Percentiles rank a stretch among this genome's conserved stretches.
Evolutionary conservation across 2,797 vertebrate genomes (phyloP).

Genomic region (Aulostomus chinensis): DNA sequence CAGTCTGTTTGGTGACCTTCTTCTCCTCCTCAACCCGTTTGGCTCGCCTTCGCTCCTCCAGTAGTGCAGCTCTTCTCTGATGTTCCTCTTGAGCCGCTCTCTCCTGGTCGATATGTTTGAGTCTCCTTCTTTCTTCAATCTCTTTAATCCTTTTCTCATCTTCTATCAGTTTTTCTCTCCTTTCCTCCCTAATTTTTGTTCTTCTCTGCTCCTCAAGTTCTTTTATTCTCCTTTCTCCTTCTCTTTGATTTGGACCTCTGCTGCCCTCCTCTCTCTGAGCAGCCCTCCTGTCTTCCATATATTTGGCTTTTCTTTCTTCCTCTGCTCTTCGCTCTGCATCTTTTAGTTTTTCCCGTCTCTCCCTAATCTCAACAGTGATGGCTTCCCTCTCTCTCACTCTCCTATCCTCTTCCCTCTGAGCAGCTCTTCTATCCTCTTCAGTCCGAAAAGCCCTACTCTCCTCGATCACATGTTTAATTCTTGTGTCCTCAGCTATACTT

Average conservation of each 20-base stretch:
- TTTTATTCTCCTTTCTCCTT: constrained; percentile 15
- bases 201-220: constrained; percentile 7
- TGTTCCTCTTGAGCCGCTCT: constrained; percentile 13
- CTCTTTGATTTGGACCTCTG: constrained; percentile 25
- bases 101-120: constrained; percentile 3
- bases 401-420: constrained; percentile 55
- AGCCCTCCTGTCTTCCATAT: constrained; percentile 21
- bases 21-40: constrained; percentile 33
- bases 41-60: constrained; percentile 29
- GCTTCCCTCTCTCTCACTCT: constrained; percentile 52
- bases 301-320: constrained; percentile 28
- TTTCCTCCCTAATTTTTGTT: constrained; percentile 7
- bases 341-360: constrained; percentile 22
- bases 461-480: constrained; percentile 45
- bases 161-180: constrained; percentile 2
- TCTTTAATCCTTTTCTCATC: constrained; percentile 4
- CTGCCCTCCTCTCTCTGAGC: constrained; percentile 15
- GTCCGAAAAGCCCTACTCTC: constrained; percentile 47
- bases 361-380: constrained; percentile 43
- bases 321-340: constrained; percentile 1
- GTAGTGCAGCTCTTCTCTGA: constrained; percentile 1
- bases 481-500: constrained; percentile 27
- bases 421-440: constrained; percentile 47
- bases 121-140: constrained; percentile 13
- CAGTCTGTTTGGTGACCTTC: constrained; percentile 16